Evolutionary conservation across 2,888 invertebrate species (phyloP).

Genomic region (Nudaria mundana): DNA sequence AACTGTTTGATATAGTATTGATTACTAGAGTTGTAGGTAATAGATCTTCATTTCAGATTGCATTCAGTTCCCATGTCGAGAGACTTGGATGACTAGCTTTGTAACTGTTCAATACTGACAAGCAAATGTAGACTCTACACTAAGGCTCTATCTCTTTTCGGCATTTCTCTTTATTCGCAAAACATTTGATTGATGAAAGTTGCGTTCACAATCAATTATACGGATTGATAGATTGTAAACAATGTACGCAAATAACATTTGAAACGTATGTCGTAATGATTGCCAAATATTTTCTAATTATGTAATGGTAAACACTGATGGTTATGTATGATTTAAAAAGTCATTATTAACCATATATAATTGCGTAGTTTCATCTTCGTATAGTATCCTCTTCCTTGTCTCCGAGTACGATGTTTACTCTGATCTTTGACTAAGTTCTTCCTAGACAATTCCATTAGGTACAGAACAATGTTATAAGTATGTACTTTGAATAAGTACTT

Average conservation of each 20-base stretch:
- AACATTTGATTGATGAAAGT: constrained; percentile 19
- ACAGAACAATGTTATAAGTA: too few relatives aligned
- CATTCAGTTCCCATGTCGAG: constrained; percentile 50
- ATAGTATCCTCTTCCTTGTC: too few relatives aligned
- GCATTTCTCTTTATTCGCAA: constrained; percentile 9
- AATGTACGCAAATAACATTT: constrained; percentile 11
- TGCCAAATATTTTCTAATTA: constrained; percentile 2
- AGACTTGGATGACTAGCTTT: constrained; percentile 47
- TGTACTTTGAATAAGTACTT: too few relatives aligned
- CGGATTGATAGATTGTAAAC: constrained; percentile 11
- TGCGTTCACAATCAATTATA: constrained; percentile 21
- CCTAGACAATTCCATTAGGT: too few relatives aligned
- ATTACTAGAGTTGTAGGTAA: constrained; percentile 13
- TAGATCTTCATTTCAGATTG: constrained; percentile 30
- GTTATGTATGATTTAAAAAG: too few relatives aligned
- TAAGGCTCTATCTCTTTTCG: constrained; percentile 16
- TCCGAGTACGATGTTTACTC: too few relatives aligned
- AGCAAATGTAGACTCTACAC: constrained; percentile 27
- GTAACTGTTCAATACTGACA: constrained; percentile 44
- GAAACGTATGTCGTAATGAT: constrained; percentile 8
- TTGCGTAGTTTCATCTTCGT: too few relatives aligned
- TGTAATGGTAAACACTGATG: neutral
- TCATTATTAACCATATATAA: too few relatives aligned
- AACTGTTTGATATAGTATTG: neutral
- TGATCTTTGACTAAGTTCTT: too few relatives aligned